phyloP scores from a whole-genome alignment of 2,797 vertebrate genomes.

The Psittacula echo region DNA sequence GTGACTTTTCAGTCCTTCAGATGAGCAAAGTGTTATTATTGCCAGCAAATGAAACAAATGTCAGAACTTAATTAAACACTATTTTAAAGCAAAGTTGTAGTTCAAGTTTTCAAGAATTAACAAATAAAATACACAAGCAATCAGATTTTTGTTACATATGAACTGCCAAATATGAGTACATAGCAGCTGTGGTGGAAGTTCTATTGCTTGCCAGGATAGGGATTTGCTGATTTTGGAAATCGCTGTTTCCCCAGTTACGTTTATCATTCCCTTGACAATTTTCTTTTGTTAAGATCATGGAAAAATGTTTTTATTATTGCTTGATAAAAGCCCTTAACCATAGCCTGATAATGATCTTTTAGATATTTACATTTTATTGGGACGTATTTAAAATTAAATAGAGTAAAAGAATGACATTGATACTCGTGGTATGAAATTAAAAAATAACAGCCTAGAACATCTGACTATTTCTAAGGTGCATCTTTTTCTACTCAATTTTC shows the following conservation, averaged over 20 bases:
- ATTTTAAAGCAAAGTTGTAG: not conserved
- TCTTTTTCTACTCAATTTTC: conserved; percentile 5
- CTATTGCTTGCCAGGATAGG: not conserved
- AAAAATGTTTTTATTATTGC: not conserved
- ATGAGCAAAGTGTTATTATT: not conserved
- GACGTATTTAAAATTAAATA: not conserved
- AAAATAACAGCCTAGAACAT: not conserved
- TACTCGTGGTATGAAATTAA: not conserved
- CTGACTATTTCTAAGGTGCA: not conserved
- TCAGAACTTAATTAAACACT: not conserved
- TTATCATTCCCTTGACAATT: not conserved
- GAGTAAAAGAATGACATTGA: not conserved
- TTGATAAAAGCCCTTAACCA: not conserved
- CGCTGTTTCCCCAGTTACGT: not conserved
- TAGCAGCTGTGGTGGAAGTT: conserved; percentile 13
- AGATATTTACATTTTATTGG: not conserved
- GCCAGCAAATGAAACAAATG: not conserved
- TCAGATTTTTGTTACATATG: not conserved
- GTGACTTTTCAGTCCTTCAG: not conserved
- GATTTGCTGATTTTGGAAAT: conserved; percentile 47
- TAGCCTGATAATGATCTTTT: not conserved
- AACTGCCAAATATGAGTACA: not conserved
- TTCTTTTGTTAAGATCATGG: not conserved
- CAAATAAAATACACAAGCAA: not conserved
- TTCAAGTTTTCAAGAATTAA: not conserved